Percentiles rank a stretch among this genome's conserved stretches.
phyloP scores from a whole-genome alignment of 1,140 invertebrate species.

The Drosophila navojoa region DNA sequence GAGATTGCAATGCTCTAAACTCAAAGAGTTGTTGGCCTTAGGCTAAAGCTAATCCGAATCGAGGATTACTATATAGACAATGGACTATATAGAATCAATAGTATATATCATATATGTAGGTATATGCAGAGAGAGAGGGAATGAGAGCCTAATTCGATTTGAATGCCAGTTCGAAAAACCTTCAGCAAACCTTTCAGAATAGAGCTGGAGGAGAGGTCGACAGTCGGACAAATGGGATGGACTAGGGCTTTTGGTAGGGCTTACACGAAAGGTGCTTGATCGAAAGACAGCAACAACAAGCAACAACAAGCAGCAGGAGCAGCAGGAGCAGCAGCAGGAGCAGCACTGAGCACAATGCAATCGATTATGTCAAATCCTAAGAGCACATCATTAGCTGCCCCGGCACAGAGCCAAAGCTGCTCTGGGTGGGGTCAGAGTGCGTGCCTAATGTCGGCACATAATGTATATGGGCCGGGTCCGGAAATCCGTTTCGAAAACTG shows the following conservation, averaged over 20 bases:
- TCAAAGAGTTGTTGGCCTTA: no score
- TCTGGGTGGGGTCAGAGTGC: slow-evolving; percentile 10
- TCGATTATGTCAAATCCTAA: slow-evolving; percentile 58
- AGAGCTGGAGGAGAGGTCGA: no score
- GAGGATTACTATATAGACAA: no score
- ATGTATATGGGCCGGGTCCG: slow-evolving; percentile 37
- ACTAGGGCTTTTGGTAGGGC: slow-evolving; percentile 6
- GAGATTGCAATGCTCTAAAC: slow-evolving; percentile 27
- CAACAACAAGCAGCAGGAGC: not conserved
- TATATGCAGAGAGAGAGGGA: no score
- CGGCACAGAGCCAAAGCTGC: not conserved
- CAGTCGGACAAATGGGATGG: not conserved
- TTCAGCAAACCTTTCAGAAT: no score
- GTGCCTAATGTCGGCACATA: slow-evolving; percentile 51
- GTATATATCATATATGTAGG: no score
- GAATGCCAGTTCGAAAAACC: no score
- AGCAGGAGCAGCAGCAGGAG: no score
- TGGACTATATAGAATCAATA: no score
- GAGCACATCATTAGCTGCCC: slow-evolving; percentile 49
- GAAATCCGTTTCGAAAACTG: slow-evolving; percentile 48
- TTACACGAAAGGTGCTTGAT: slow-evolving; percentile 37
- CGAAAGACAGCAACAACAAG: slow-evolving; percentile 31
- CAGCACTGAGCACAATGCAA: slow-evolving; percentile 30
- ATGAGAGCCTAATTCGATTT: no score
- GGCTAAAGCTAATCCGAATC: no score